A percentile compares a stretch with the other conserved stretches of the same genome.
Conservation (phyloP, 2,113 vertebrate species). For the Catagonus wagneri region DNA sequence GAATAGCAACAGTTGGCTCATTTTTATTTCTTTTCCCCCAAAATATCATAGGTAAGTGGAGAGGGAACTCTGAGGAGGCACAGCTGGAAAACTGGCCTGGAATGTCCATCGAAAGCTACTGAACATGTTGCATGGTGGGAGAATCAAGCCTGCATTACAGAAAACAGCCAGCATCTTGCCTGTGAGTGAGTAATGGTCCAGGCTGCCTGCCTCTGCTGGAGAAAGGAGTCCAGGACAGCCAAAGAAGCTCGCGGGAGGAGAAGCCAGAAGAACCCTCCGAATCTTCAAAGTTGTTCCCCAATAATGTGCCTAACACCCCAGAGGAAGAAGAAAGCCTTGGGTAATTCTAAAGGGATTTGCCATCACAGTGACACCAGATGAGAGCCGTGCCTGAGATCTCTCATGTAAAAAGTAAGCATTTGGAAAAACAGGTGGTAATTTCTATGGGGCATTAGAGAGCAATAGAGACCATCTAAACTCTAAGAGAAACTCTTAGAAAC, state of each 20-base stretch:
- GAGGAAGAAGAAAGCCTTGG: background rate
- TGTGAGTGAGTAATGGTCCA: background rate
- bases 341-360: background rate
- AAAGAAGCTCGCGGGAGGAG: background rate
- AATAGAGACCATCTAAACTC: background rate
- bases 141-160: background rate
- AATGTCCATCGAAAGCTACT: background rate
- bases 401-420: background rate
- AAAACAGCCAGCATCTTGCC: background rate
- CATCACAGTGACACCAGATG: background rate
- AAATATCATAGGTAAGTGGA: background rate
- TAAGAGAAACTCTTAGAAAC: background rate
- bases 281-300: background rate
- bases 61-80: background rate
- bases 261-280: background rate
- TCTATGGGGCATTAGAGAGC: background rate
- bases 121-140: background rate
- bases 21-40: background rate
- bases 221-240: background rate
- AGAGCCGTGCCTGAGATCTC: background rate
- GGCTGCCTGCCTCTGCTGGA: background rate
- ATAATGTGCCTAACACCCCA: background rate
- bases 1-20: background rate
- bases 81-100: background rate
- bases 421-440: background rate